Evolutionary conservation across 2,888 invertebrate species (phyloP).

Genomic region (Sphaerophoria taeniata): DNA sequence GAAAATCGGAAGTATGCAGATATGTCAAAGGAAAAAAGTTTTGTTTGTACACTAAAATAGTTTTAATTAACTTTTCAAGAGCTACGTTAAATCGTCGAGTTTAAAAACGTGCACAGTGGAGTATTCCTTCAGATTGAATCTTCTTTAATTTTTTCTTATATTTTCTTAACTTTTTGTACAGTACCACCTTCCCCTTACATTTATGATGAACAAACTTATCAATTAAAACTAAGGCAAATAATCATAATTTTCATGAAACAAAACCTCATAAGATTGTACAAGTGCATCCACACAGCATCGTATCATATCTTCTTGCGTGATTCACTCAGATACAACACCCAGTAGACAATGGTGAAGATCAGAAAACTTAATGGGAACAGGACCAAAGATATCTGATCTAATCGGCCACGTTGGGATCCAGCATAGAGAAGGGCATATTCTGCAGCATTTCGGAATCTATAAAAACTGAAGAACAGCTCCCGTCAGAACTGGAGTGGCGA

Average conservation of each 20-base stretch:
- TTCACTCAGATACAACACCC: conserved; percentile 86
- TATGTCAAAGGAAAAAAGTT: too few relatives aligned
- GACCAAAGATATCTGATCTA: conserved; percentile 86
- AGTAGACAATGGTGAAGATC: conserved; percentile 85
- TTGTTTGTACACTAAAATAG: too few relatives aligned
- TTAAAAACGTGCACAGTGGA: too few relatives aligned
- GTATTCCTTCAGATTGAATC: background rate
- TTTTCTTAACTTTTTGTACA: conserved; percentile 37
- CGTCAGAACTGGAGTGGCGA: background rate
- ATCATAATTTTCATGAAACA: conserved; percentile 39
- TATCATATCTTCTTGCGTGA: conserved; percentile 80
- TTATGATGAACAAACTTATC: conserved; percentile 8
- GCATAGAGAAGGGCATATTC: conserved; percentile 86
- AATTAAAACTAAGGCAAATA: conserved; percentile 35
- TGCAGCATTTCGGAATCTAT: conserved; percentile 82
- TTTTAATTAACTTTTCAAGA: background rate
- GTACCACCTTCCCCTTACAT: conserved; percentile 5
- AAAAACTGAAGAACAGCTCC: conserved; percentile 41
- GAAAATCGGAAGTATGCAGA: too few relatives aligned
- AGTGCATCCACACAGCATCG: conserved; percentile 39
- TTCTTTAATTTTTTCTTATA: background rate
- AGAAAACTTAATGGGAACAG: conserved; percentile 85
- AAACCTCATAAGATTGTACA: conserved; percentile 37
- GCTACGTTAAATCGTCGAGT: background rate
- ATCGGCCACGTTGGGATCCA: conserved; percentile 85